Conservation (phyloP, 2,113 vertebrate species). For the Coryphaenoides rupestris region DNA sequence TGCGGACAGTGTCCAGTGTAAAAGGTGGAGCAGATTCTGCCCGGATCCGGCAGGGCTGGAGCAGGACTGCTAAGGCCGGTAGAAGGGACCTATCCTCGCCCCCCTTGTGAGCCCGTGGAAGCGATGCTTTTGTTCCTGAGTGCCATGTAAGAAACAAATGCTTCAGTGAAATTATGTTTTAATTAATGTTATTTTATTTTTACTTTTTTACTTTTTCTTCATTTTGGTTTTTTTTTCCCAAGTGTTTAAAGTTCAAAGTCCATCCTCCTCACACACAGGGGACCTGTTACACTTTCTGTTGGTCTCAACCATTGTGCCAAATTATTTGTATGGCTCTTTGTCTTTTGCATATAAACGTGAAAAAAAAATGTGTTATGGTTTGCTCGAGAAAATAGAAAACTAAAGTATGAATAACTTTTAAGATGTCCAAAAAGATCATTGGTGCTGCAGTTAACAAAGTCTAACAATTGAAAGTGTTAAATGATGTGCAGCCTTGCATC, state of each 20-base stretch:
- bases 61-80: constrained; percentile 55
- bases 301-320: constrained; percentile 77
- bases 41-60: constrained; percentile 42
- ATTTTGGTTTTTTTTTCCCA: constrained; percentile 55
- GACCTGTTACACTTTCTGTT: constrained; percentile 67
- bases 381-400: constrained; percentile 46
- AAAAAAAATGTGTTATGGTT: constrained; percentile 55
- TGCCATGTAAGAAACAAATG: constrained; percentile 72
- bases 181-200: constrained; percentile 47
- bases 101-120: constrained; percentile 73
- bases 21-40: constrained; percentile 33
- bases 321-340: constrained; percentile 70
- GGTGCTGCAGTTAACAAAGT: constrained; percentile 60
- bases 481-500: constrained; percentile 42
- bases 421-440: constrained; percentile 42
- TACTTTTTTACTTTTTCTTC: constrained; percentile 17
- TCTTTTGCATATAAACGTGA: constrained; percentile 70
- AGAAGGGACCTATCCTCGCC: constrained; percentile 69
- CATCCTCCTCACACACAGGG: constrained; percentile 48
- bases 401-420: constrained; percentile 39
- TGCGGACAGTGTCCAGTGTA: constrained; percentile 27
- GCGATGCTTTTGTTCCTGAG: constrained; percentile 67
- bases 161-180: constrained; percentile 67
- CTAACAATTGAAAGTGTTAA: constrained; percentile 35
- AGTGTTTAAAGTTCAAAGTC: constrained; percentile 75